A percentile compares a stretch with the other conserved stretches of the same genome.
Evolutionary conservation across 2,888 invertebrate species (phyloP).

Genomic region (Drosophila kanekoi): DNA sequence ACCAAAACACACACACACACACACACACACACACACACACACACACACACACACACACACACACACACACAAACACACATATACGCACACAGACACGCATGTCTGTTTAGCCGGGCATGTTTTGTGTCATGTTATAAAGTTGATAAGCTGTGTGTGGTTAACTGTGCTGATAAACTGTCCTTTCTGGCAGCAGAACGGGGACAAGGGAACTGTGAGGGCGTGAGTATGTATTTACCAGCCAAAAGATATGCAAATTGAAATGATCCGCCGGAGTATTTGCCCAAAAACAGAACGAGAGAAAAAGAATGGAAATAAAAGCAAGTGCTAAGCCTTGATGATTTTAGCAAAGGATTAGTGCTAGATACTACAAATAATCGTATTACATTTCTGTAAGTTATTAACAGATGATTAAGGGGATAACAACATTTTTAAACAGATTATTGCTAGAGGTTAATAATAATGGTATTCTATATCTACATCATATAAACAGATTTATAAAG

Average conservation of each 20-base stretch:
- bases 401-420: not conserved
- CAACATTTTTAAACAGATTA: not conserved
- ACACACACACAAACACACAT: not conserved
- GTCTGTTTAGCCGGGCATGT: conserved; percentile 5
- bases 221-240: conserved; percentile 27
- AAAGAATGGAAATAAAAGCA: conserved; percentile 5
- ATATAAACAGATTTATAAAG: not conserved
- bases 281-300: not conserved
- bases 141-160: conserved; percentile 49
- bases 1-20: not conserved
- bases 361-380: not conserved
- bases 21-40: not conserved
- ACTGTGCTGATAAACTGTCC: conserved; percentile 49
- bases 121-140: conserved; percentile 38
- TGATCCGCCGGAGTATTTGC: conserved; percentile 13
- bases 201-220: not conserved
- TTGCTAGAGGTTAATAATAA: not conserved
- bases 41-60: not conserved
- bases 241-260: conserved; percentile 50
- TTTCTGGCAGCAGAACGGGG: not conserved
- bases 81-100: not conserved
- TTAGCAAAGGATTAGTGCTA: not conserved
- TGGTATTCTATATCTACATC: not conserved
- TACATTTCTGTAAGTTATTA: not conserved
- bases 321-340: conserved; percentile 15